Conservation (phyloP, 2,113 vertebrate genomes). For the Coracopsis vasa region DNA sequence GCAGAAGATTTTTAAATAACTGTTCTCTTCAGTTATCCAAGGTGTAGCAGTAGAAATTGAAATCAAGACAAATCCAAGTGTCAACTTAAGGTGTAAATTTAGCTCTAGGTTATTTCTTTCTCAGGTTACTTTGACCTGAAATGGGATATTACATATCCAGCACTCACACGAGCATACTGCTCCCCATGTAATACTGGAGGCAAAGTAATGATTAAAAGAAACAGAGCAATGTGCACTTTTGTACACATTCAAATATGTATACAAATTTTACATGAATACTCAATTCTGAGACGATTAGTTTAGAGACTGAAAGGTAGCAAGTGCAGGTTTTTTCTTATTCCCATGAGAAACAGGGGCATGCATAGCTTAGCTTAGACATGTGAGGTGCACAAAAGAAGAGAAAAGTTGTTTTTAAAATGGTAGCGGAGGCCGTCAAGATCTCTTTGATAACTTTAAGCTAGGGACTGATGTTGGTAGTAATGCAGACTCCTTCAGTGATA, state of each 20-base stretch:
- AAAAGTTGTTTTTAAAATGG: neutral
- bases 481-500: neutral
- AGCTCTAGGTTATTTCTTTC: neutral
- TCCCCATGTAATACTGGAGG: neutral
- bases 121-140: neutral
- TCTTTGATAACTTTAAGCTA: neutral
- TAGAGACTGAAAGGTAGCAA: neutral
- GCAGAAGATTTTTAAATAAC: neutral
- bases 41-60: neutral
- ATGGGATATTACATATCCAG: neutral
- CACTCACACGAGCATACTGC: neutral
- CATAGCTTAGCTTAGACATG: neutral
- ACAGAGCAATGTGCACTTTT: neutral
- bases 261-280: neutral
- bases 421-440: fast-evolving
- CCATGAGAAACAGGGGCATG: neutral
- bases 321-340: neutral
- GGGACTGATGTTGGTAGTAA: neutral
- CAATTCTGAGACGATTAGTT: neutral
- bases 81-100: neutral
- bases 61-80: neutral
- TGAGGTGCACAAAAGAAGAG: neutral
- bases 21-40: neutral
- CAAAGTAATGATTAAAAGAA: neutral
- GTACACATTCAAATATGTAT: neutral